Conservation (phyloP, 2,888 invertebrate genomes). For the Operophtera brumata region DNA sequence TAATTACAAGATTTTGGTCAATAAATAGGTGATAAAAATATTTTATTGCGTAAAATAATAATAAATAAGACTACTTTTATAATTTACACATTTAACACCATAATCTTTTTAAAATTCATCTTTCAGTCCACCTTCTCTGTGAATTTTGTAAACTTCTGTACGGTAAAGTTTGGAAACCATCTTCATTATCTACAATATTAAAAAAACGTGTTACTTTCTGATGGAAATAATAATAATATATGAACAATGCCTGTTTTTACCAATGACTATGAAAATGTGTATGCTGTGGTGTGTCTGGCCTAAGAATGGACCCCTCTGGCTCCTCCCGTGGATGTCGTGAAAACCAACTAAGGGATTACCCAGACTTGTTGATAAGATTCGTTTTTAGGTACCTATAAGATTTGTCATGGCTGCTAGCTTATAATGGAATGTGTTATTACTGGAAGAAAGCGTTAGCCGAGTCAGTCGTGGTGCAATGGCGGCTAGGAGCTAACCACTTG, state of each 20-base stretch:
- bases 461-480: too few species aligned
- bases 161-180: constrained; percentile 38
- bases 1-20: neutral
- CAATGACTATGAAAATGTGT: too few species aligned
- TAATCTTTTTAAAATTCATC: constrained; percentile 34
- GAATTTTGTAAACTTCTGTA: constrained; percentile 44
- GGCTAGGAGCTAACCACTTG: too few species aligned
- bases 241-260: neutral
- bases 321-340: too few species aligned
- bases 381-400: too few species aligned
- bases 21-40: constrained; percentile 8
- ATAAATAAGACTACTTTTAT: constrained; percentile 2
- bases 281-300: too few species aligned
- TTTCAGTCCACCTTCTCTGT: constrained; percentile 43
- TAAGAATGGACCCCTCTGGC: too few species aligned
- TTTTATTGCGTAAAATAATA: constrained; percentile 8
- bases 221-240: neutral
- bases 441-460: too few species aligned
- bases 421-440: too few species aligned
- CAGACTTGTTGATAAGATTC: too few species aligned
- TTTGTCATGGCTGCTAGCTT: too few species aligned
- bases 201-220: constrained; percentile 3
- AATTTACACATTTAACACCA: constrained; percentile 1
- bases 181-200: constrained; percentile 46
- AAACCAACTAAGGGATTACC: too few species aligned